These are phyloP conservation scores for Tipula confusa DNA, from an alignment of 2,888 invertebrate genomes.

Conservation along the genomic window DNA sequence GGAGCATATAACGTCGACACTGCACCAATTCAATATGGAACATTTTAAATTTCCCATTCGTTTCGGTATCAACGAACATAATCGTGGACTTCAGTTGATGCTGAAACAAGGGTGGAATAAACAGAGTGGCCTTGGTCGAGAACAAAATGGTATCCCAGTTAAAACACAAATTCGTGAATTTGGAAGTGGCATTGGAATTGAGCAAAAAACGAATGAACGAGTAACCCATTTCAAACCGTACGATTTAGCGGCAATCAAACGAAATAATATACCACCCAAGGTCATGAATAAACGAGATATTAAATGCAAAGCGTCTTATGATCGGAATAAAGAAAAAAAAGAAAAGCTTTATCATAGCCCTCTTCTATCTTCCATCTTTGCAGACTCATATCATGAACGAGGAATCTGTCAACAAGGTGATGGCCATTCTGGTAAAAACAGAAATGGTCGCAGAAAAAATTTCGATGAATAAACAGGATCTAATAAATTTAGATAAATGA, in stretches of 20 bases:
- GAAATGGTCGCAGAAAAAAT: constrained; percentile 48
- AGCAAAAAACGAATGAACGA: constrained; percentile 48
- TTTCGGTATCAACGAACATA: constrained; percentile 59
- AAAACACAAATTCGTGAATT: constrained; percentile 71
- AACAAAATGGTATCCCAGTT: constrained; percentile 68
- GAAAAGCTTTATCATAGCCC: constrained; percentile 41
- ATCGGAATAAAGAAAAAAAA: constrained; percentile 43
- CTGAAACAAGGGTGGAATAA: constrained; percentile 74
- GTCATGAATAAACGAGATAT: constrained; percentile 43
- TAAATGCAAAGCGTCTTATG: constrained; percentile 40
- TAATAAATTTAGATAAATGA: constrained; percentile 44
- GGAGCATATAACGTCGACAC: constrained; percentile 64
- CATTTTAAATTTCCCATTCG: constrained; percentile 44
- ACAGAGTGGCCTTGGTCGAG: constrained; percentile 67
- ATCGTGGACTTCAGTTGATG: constrained; percentile 73
- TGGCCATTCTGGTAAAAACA: constrained; percentile 44
- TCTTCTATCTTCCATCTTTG: constrained; percentile 25
- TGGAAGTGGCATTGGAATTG: constrained; percentile 65
- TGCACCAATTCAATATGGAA: constrained; percentile 64
- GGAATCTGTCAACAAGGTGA: constrained; percentile 33
- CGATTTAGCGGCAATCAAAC: constrained; percentile 53
- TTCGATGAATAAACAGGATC: constrained; percentile 45
- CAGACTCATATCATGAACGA: neutral
- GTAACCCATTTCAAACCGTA: constrained; percentile 62
- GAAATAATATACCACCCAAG: constrained; percentile 35